Evolutionary conservation across 2,888 invertebrate genomes (phyloP), one percentile per base, ranked within the genome.

Genomic region (Lepidonotus clava): DNA sequence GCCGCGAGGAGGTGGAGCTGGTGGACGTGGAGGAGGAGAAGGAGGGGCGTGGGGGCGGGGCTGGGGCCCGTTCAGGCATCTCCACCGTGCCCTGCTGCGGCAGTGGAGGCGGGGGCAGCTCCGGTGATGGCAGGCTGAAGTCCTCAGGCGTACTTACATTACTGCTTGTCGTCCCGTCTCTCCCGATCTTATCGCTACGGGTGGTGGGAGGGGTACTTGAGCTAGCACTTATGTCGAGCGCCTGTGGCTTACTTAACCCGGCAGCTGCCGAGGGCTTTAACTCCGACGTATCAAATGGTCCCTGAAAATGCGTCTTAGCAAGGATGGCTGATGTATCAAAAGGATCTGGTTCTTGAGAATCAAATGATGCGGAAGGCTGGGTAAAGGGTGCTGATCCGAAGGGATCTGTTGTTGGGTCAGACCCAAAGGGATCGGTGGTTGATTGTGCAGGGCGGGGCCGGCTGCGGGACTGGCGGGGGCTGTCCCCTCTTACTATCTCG

Each of bases 231-330:
- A 80, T 51, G 51, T 80, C 80, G 28, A 46, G 51, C 32, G 46
- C 51, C 80, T 80, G 80, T 46, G 51, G 51, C 46, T 80, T 80
- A 21, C 38, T 40, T 71, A 71, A n/a, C n/a, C 71, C 71, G 14
- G 8, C 46, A 28, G 51, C 24, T n/a, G 80, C 80, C 6, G 80
- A 66, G 21, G 85, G 85, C 67, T 71, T 85, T 40, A 85, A 66
- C 41, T 85, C 34, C 38, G 85, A 85, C 21, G 71, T 85, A 71
- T 85, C 85, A 85, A 71, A 85, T 14, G 85, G 85, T 38, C 85
- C 85, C 36, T 71, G 40, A 46, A 51, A 80, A 18, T 67, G 67
- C 14, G 71, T 38, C 46, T 46, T 40, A 40, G 66, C 66, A 46
- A 85, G 85, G 24, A 85, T 66, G 21, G 71, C 46, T 8, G 85